Percentiles rank a stretch among this genome's conserved stretches.
Conservation (phyloP, 2,113 vertebrate genomes). For the Cebidichthys violaceus region DNA sequence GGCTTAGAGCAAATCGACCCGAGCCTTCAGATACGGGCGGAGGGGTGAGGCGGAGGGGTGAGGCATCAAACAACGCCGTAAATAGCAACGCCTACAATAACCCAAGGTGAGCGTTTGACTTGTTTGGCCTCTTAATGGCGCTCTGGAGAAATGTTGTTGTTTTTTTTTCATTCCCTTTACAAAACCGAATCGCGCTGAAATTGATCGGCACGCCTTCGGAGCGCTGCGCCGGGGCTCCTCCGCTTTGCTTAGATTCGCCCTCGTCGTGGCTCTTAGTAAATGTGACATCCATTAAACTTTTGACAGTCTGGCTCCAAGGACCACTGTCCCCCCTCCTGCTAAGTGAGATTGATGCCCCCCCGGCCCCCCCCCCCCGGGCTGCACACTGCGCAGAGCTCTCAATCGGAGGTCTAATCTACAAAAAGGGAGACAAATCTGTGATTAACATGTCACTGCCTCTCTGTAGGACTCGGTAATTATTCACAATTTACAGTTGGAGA, state of each 20-base stretch:
- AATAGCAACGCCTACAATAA: constrained; percentile 70
- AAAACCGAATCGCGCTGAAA: constrained; percentile 71
- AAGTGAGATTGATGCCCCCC: constrained; percentile 80
- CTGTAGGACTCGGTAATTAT: constrained; percentile 71
- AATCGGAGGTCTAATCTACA: constrained; percentile 73
- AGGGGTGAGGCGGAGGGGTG: constrained; percentile 56
- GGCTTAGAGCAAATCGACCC: constrained; percentile 66
- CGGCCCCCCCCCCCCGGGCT: constrained; percentile 66
- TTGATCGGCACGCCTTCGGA: constrained; percentile 60
- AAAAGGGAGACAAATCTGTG: constrained; percentile 77
- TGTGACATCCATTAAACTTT: constrained; percentile 79
- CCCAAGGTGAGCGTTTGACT: constrained; percentile 62
- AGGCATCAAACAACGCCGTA: constrained; percentile 58
- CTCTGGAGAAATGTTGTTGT: constrained; percentile 59
- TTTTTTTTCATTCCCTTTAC: constrained; percentile 67
- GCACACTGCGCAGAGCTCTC: constrained; percentile 70
- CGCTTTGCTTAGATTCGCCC: constrained; percentile 62
- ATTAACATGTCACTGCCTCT: constrained; percentile 78
- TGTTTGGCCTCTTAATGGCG: constrained; percentile 60
- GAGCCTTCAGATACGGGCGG: constrained; percentile 46
- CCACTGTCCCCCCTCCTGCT: constrained; percentile 66
- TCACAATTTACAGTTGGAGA: constrained; percentile 76
- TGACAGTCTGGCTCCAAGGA: constrained; percentile 73
- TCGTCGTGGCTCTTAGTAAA: constrained; percentile 69
- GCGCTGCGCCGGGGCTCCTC: constrained; percentile 37